Base-by-base conservation (phyloP, 2,888 invertebrate genomes). In the Hylaea fasciaria region DNA sequence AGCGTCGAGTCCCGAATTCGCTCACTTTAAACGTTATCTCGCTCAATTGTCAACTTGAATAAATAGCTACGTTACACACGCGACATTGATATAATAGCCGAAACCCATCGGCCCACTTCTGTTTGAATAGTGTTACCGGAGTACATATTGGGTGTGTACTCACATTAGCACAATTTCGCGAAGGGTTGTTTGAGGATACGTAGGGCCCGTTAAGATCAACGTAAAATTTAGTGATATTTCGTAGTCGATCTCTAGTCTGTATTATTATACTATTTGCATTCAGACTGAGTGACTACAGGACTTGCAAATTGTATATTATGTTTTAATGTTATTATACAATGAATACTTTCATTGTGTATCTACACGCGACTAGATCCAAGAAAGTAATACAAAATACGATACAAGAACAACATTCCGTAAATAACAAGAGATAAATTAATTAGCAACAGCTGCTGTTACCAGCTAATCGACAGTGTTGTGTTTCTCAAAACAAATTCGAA, bases 31-130 rank as follows among this genome's bases (percentile, higher is more conserved):
- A 77, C 78, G 79, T 87, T 91, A 89, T 89, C 89, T 84, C 71
- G 60, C 64, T 57, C 70, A 81, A 82, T 84, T 89, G 88, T 87
- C 84, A 80, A 79, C 76, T 72, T 67, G 72, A 74, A 70, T 66
- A 66, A 63, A 65, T 61, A 61, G 58, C 71, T 76, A 76, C 71
- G 74, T 80, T 77, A 78, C 78, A 78, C 81, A 78, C 66, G 73
- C 69, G 74, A 72, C 74, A 75, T 77, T 75, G 74, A 75, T 76
- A 79, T 86, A 82, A 85, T 84, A 82, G 83, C 75, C 71, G 74
- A 79, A 78, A 85, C 83, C 83, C 81, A 83, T 79, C 85, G 85
- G 82, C 87, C 87, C 80, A 86, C 78, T 87, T 90, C 77, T 89
- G 85, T 89, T 89, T 90, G 88, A 84, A 85, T 83, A 87, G 83